Base-by-base conservation (phyloP, 2,888 invertebrate species). In the Rhagophthalmus giganteus region DNA sequence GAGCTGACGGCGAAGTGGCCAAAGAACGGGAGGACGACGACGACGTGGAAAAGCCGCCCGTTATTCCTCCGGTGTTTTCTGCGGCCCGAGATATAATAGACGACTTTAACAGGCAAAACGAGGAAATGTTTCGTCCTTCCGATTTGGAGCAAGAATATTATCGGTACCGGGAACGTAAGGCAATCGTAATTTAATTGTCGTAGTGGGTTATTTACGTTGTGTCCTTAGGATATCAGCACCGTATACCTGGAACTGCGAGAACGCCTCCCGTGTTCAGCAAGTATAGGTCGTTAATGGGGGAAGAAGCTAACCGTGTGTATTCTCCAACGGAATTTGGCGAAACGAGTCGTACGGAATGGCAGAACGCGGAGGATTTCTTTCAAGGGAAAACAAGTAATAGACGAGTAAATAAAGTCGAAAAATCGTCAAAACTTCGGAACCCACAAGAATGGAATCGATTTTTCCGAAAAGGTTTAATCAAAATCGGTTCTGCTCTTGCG, bases 231-330 rank as follows among this genome's bases (percentile, higher is more conserved):
- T 58, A 52, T 40, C 44, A 55, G 2, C 35, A 47, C 38, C 53
- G 53, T 32, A 38, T 55, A 34, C 46, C 33, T 13, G 62, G 58
- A 30, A 56, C 57, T 26, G 52, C 55, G n/a, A 35, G 30, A 16
- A 66, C 65, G 2, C 66, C 66, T 7, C 66, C 66, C 1, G 40
- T 62, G 10, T 66, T 66, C 35, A 63, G 65, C 20, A 61, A 30
- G 49, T 40, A 54, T 30, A 12, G 14, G 16, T 2, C 20, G 5
- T 8, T 42, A n/a, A 37, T 35, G 16, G 46, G 28, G 9, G n/a
- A 14, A 11, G 42, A 30, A 24, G 28, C 8, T 27, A 30, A 46
- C 6, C 37, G 49, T 30, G 32, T 33, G 26, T 59, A 62, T 32
- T 24, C 20, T 4, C 55, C 53, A 9, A 31, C 53, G 20, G 50